Evolutionary conservation across 1,140 invertebrate genomes (phyloP), one percentile per base, ranked within the genome.

Genomic region (Zaprionus kolodkinae): DNA sequence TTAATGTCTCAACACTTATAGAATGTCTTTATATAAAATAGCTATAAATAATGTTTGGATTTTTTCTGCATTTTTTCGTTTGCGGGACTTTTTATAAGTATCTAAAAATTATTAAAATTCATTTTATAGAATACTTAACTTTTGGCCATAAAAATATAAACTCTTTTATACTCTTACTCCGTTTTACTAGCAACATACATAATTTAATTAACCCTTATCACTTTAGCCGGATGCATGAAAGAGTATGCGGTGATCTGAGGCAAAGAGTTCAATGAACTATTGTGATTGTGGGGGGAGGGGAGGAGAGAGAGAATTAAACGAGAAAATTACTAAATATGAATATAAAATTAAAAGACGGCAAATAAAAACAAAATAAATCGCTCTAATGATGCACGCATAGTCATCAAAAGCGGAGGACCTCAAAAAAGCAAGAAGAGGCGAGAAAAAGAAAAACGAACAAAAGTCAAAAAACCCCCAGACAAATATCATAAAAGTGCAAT

Each of bases 401-500:
- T 83, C 76, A 86, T 86, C 87, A 87, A 87, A 87, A 81, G 78
- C 81, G 70, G 81, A 85, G 17, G 33, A 35, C 6, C 10, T 6
- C 33, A 35, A 35, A 35, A 21, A 21, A 21, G 21, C 21, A 1
- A 21, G 21, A 21, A 21, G 2, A 21, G 21, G 33, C 13, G 21
- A 77, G 40, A 59, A 36, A 36, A 60, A n/a, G n/a, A 68, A 71
- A 78, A 54, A 55, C 45, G 60, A 86, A 87, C 66, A 88, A 78
- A 87, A 69, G 73, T 48, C 52, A 74, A 83, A 45, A 30, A 30
- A 55, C 63, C 50, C 12, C 21, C 81, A 72, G 73, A 87, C 67
- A 84, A 88, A 87, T 88, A 73, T 73, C 65, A 59, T 73, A 87
- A 88, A 87, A 87, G 84, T 87, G 83, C 84, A 88, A 87, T 87